Evolutionary conservation across 2,113 vertebrate genomes (phyloP), one percentile per base, ranked within the genome.

Genomic region (Nannospalax galili): DNA sequence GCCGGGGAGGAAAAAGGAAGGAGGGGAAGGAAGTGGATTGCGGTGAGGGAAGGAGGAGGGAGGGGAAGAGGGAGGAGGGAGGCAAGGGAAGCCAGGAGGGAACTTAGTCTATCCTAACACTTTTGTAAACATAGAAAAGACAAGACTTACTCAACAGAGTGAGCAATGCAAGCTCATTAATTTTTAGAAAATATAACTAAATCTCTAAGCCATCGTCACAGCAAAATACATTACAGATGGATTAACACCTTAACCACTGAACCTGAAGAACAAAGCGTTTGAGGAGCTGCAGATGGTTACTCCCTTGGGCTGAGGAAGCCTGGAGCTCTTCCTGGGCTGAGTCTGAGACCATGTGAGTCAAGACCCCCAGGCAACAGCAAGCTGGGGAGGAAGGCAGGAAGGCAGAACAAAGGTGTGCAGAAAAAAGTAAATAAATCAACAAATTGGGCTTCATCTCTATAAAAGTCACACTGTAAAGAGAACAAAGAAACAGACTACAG

Each of bases 21-120:
- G 35, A 73, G 8, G 20, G 4, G 28, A 1, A 16, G 6, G 40
- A n/a, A 11, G 26, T 19, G 32, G 11, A 10, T 1, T 0, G 32
- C 32, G 15, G 19, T 32, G 35, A 1, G 16, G 1, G 0, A 28
- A 4, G 15, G 26, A 37, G 28, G 1, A 15, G 1, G 0, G 40
- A 40, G 73, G 28, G 73, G 73, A 75, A 26, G 73, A 26, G 45
- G 28, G 30, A 42, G 12, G 26, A 75, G 14, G 73, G 6, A 24
- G 30, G 26, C 17, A n/a, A n/a, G n/a, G n/a, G n/a, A n/a, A n/a
- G n/a, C 12, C 28, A 45, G 42, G 42, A 75, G 73, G 28, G 73
- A 75, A 26, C 42, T n/a, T n/a, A n/a, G n/a, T n/a, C n/a, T 75
- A 52, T 52, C 48, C 6, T 7, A 52, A 52, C 48, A 52, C 48